phyloP scores from a whole-genome alignment of 2,113 vertebrate genomes.

The Prietella phreatophila region DNA sequence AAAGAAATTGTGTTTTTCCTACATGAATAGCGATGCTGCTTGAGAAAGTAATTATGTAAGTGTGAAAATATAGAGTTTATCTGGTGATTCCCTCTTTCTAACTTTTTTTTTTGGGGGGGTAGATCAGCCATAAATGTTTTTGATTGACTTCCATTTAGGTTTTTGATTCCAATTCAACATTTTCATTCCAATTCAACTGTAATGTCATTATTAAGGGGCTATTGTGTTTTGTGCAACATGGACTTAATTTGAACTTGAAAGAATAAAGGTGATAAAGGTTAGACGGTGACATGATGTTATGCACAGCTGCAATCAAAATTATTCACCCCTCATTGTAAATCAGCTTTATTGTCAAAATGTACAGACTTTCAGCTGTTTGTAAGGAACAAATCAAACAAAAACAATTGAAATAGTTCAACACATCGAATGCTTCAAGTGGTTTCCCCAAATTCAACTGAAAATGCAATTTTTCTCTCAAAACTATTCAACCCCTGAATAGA shows the following conservation, averaged over 20 bases:
- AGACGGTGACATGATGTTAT: background rate
- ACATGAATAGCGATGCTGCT: background rate
- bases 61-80: background rate
- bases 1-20: background rate
- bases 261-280: background rate
- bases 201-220: background rate
- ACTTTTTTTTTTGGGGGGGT: background rate
- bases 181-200: background rate
- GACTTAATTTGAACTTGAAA: background rate
- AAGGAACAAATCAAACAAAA: no score
- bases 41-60: background rate
- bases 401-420: no score
- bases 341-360: no score
- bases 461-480: no score
- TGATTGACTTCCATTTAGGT: background rate
- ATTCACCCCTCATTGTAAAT: no score
- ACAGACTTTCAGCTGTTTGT: no score
- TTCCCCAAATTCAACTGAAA: no score
- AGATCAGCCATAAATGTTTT: background rate
- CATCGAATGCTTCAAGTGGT: no score
- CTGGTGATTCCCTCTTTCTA: background rate
- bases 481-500: no score
- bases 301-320: no score
- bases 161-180: background rate
- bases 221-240: background rate